Evolutionary conservation across 2,113 vertebrate genomes (phyloP), one percentile per base, ranked within the genome.

Genomic region (Protomyctophum bolini): DNA sequence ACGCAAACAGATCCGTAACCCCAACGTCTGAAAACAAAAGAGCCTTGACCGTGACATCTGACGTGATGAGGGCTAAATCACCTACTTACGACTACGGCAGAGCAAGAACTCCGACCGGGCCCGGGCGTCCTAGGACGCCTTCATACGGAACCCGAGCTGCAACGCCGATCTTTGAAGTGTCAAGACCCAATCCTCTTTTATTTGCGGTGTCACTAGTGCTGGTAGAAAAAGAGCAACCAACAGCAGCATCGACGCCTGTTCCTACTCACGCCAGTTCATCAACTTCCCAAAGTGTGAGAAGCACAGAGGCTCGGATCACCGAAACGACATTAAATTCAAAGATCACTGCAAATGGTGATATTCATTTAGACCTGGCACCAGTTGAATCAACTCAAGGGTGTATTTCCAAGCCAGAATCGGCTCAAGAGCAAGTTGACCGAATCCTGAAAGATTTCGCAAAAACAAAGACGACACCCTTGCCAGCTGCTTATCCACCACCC

Each of bases 151-250:
- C 61, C 51, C 84, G 88, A 12, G 73, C 86, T 47, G 59, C 73
- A 64, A 90, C 88, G 5, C 87, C 90, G 7, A 75, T 89, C 10
- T 88, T 91, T 85, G 91, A 93, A 85, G 77, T 93, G 70, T 93
- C 93, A 70, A 91, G 76, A 84, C 64, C 92, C 29, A 92, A 93
- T 75, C 92, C 92, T 73, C 89, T 92, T 10, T 76, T 92, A 81
- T 93, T 92, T 87, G 88, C 90, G 3, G 91, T 92, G 10, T 88
- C 90, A 8, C 85, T 90, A n/a, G 80, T 90, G 2, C 86, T 86
- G 64, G 83, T 86, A 12, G 88, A 92, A 71, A 67, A 77, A 63
- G 89, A 89, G 63, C 88, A 73, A 73, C 83, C 88, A 50, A 83
- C 63, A 81, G 82, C 84, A 2, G 82, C 84, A 2, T 75, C 89